Evolutionary conservation across 2,888 invertebrate species (phyloP), one percentile per base, ranked within the genome.

Genomic region (Crioceris asparagi): DNA sequence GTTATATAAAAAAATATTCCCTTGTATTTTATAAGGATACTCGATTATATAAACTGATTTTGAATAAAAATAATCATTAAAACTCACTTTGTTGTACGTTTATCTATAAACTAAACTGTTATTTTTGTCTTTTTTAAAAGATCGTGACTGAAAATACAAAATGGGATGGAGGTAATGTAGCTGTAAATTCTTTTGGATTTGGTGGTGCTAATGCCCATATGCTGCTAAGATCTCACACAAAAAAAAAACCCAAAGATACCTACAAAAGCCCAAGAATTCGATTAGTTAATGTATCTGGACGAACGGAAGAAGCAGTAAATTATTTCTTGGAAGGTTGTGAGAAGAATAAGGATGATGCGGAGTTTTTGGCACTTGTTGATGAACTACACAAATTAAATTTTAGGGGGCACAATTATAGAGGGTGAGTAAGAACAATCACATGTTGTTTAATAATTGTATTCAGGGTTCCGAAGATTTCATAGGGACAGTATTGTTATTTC

Each of bases 301-400:
- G 93, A 53, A 90, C 88, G 2, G 77, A 81, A 57, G 77, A 75
- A 36, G 83, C 82, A n/a, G 79, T 82, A 18, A 67, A 71, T 41
- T 57, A 57, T 37, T 61, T 85, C 50, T 66, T 86, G 30, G 66
- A 72, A 36, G 71, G 70, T 45, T 74, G 75, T 5, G 70, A 71
- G 35, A 62, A 64, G 43, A 66, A 77, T 51, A 60, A 66, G 21
- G 64, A 68, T 38, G 81, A 83, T 57, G 71, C 72, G 40, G 81
- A 82, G 52, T 75, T 83, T 53, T 68, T 81, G 54, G 74, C 77
- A 29, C 64, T 88, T 36, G 63, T 92, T 32, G 79, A 82, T 54
- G 75, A 76, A 52, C 72, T 84, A 38, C 79, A 82, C 57, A 66
- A 72, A 27, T 67, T 67, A 31, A 72, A 77, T 50, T 73, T 85